Evolutionary conservation across 2,888 invertebrate species (phyloP).

Genomic region (Petrolisthes cinctipes): DNA sequence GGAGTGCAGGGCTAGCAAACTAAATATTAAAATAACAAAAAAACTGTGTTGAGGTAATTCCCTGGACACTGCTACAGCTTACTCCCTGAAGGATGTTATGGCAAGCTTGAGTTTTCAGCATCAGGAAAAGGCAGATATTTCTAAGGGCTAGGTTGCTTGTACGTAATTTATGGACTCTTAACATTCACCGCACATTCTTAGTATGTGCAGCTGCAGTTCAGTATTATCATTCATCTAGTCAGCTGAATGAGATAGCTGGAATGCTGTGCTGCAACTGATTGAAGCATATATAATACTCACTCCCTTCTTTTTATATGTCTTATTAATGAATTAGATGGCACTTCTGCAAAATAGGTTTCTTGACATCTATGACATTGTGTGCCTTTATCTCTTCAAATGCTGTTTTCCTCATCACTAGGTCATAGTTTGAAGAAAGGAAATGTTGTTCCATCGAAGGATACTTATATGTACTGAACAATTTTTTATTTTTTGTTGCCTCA

Average conservation of each 20-base stretch:
- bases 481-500: no score
- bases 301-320: not conserved
- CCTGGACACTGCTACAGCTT: constrained; percentile 11
- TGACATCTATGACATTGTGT: constrained; percentile 3
- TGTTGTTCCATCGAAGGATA: not conserved
- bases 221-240: not conserved
- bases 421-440: not conserved
- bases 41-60: not conserved
- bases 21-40: not conserved
- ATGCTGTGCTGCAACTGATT: not conserved
- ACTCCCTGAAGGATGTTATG: constrained; percentile 16
- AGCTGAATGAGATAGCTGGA: not conserved
- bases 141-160: constrained; percentile 25
- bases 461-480: no score
- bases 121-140: constrained; percentile 9
- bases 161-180: constrained; percentile 17
- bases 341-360: not conserved
- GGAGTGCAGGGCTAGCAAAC: constrained; percentile 29
- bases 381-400: constrained; percentile 10
- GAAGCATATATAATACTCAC: not conserved
- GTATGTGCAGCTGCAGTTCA: constrained; percentile 6
- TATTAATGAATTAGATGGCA: not conserved
- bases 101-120: constrained; percentile 6
- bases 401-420: not conserved
- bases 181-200: constrained; percentile 2